Evolutionary conservation across 1,140 invertebrate species (phyloP), one percentile per base, ranked within the genome.

Genomic region (Bicyclus anynana): DNA sequence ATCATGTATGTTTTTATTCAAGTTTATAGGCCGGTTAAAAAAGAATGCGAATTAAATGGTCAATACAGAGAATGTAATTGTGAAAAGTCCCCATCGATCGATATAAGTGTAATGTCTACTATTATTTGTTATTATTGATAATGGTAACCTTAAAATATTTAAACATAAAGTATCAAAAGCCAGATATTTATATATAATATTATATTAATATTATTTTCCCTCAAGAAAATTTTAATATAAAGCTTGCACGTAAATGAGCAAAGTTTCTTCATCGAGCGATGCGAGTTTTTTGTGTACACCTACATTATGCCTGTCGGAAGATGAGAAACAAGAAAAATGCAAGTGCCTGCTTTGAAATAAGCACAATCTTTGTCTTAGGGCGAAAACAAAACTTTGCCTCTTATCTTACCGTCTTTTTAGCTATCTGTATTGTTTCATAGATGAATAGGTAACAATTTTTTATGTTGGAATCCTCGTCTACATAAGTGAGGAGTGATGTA

Each of bases 201-300:
- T 38, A 5, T 10, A 16, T 38, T 10, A 9, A 44, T 44, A 20
- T 44, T 38, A 10, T 44, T 20, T 20, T 12, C 16, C 37, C 17
- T 40, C 40, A 12, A 20, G 47, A 57, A 50, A 57, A 42, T 57
- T 57, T 57, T 57, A 57, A 57, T 57, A 57, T 57, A 50, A 57
- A 57, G 54, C 54, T 57, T 50, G 46, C 54, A 50, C 16, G 54
- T 57, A 57, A 48, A 57, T 57, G 54, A 57, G 54, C 54, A 57
- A 57, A 57, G 54, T 57, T 57, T 57, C 54, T 50, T 49, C 54
- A 57, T 57, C 54, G 54, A 57, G 47, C 47, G 54, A 57, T 57
- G 54, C 23, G 54, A 57, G 47, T 57, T 50, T n/a, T 54, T 57
- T 57, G 54, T 57, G 37, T 57, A 57, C 54, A 50, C 54, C 35